A percentile compares a stretch with the other conserved stretches of the same genome.
These are phyloP conservation scores for Sympetrum striolatum DNA, from an alignment of 2,888 invertebrate species.

Conservation along the genomic window DNA sequence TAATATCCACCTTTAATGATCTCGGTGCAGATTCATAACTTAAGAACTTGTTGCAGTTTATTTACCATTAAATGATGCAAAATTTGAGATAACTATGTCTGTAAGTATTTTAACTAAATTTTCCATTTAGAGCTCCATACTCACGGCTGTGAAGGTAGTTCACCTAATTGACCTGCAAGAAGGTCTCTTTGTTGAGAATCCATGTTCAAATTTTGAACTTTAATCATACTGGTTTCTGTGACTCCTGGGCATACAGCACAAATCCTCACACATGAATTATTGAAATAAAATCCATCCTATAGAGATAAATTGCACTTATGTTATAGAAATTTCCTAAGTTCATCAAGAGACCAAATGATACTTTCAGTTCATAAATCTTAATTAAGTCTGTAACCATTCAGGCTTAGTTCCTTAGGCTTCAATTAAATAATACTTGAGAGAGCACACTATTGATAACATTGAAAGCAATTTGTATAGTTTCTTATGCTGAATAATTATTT, in stretches of 20 bases:
- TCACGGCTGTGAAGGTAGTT: not conserved
- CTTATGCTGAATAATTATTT: not conserved
- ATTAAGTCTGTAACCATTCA: too few species aligned
- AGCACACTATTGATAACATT: not conserved
- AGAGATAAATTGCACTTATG: not conserved
- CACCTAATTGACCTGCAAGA: not conserved
- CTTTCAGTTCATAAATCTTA: not conserved
- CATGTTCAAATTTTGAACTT: not conserved
- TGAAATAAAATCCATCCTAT: not conserved
- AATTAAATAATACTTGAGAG: not conserved
- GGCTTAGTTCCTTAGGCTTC: not conserved
- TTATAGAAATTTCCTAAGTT: not conserved
- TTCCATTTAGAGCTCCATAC: not conserved
- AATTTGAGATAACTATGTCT: not conserved
- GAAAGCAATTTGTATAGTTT: not conserved
- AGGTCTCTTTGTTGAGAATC: not conserved
- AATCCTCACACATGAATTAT: constrained; percentile 43
- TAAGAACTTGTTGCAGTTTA: not conserved
- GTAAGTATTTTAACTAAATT: not conserved
- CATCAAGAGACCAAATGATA: too few species aligned
- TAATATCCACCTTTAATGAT: too few species aligned
- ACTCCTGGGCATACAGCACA: constrained; percentile 45
- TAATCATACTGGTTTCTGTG: not conserved
- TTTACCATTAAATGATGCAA: not conserved
- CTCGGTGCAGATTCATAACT: not conserved